phyloP scores from a whole-genome alignment of 2,888 invertebrate species.

The Parnassius apollo region DNA sequence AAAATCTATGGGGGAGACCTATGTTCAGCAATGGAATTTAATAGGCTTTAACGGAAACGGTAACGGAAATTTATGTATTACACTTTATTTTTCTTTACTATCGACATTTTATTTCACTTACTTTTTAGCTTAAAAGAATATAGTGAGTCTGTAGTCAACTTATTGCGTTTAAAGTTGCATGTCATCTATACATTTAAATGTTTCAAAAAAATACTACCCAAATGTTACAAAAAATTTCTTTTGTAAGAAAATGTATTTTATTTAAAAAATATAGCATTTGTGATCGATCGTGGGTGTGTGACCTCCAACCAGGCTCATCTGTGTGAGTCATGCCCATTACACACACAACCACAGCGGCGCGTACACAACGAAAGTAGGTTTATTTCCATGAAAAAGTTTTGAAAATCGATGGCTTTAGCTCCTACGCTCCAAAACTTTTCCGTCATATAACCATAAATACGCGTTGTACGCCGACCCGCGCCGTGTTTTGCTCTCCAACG shows the following conservation, averaged over 20 bases:
- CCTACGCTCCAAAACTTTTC: conserved; percentile 78
- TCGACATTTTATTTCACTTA: too few relatives aligned
- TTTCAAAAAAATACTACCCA: not conserved
- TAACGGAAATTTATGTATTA: too few relatives aligned
- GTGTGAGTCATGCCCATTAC: conserved; percentile 54
- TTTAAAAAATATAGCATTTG: conserved; percentile 27
- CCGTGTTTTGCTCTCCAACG: conserved; percentile 68
- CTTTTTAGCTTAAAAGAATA: too few relatives aligned
- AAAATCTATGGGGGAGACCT: too few relatives aligned
- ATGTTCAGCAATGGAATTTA: too few relatives aligned
- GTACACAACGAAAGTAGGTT: conserved; percentile 79
- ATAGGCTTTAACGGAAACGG: too few relatives aligned
- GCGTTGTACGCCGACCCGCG: conserved; percentile 43
- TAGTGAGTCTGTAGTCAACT: too few relatives aligned
- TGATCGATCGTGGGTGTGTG: conserved; percentile 51
- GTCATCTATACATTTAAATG: too few relatives aligned
- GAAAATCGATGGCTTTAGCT: conserved; percentile 82
- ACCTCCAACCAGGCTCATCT: conserved; percentile 50
- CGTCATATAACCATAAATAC: conserved; percentile 79
- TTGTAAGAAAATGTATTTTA: not conserved
- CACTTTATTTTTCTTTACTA: too few relatives aligned
- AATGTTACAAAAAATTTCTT: not conserved
- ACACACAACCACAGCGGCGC: conserved; percentile 52
- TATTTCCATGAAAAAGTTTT: conserved; percentile 82
- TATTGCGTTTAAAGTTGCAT: too few relatives aligned